Conservation (phyloP, 2,113 vertebrate genomes). For the Poicephalus gulielmi region DNA sequence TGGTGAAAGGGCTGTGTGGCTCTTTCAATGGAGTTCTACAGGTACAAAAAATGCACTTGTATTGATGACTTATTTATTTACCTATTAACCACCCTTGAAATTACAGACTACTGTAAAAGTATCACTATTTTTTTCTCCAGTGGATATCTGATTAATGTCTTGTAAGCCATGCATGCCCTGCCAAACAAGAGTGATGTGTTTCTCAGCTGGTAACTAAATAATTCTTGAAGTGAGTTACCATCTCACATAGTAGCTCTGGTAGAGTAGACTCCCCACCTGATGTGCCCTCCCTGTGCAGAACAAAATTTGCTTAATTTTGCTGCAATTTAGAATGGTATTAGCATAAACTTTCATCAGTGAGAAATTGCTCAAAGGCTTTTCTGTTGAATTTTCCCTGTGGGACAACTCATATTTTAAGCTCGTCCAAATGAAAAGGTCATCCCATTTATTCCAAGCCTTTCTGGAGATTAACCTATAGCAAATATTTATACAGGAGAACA, state of each 20-base stretch:
- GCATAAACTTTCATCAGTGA: neutral
- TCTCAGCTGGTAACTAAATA: slow-evolving; percentile 8
- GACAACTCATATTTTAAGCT: neutral
- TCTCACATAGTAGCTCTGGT: neutral
- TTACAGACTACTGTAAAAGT: slow-evolving; percentile 15
- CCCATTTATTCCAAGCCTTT: neutral
- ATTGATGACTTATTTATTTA: slow-evolving; percentile 19
- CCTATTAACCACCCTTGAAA: slow-evolving; percentile 47
- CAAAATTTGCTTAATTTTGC: neutral
- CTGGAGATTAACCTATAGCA: neutral
- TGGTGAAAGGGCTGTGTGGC: neutral
- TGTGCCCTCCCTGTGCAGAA: neutral
- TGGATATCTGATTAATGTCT: slow-evolving; percentile 22
- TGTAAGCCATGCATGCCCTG: neutral
- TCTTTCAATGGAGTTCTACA: neutral
- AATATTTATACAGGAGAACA: slow-evolving; percentile 1
- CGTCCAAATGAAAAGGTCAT: slow-evolving; percentile 6
- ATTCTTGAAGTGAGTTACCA: neutral
- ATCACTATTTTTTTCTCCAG: slow-evolving; percentile 19
- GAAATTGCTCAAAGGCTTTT: neutral
- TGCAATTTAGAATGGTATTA: neutral
- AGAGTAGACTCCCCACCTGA: neutral
- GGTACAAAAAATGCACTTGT: neutral
- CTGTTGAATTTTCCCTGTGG: neutral
- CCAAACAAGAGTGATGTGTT: neutral